Base-by-base conservation (phyloP, 2,797 vertebrate genomes). In the Alosa sapidissima region DNA sequence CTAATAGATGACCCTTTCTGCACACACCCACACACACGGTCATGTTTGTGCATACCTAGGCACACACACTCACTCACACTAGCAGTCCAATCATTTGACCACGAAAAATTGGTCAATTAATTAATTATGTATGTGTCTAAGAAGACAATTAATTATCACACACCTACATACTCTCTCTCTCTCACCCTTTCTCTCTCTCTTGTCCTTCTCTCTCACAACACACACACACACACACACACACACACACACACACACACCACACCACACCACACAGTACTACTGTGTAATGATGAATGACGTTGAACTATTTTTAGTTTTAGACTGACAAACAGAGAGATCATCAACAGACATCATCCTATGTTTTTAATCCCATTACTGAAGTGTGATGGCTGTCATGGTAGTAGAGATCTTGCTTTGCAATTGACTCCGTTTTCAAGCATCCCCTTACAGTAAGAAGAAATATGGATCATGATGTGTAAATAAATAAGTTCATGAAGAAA, bases 61-160 rank as follows among this genome's bases (percentile, higher is more conserved):
- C 62, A 68, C 24, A 68, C 62, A 68, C 62, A 68, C 62, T 11
- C 24, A 68, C 62, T 33, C 62, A 33, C 62, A 68, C 60, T 28
- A n/a, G n/a, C n/a, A 28, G 36, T 72, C 68, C 68, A 72, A 72
- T 75, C 14, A 75, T 75, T 75, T 75, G 13, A 75, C 36, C 33
- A 75, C 13, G 6, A 75, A 68, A 65, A 75, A 75, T 75, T 75
- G 68, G 36, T 75, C 19, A 41, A 75, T 75, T 41, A 41, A 75
- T 75, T 41, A 75, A 75, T 75, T 75, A 75, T 75, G 68, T 75
- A 75, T 75, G 68, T 75, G 68, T 36, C 65, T 72, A 72, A 28
- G 33, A 11, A 72, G 65, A 72, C 65, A 72, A 14, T 75, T 75
- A 41, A 75, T 33, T 45, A 75, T 75, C 68, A 75, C 68, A 19